Evolutionary conservation across 2,797 vertebrate species (phyloP).

Genomic region (Clangula hyemalis): DNA sequence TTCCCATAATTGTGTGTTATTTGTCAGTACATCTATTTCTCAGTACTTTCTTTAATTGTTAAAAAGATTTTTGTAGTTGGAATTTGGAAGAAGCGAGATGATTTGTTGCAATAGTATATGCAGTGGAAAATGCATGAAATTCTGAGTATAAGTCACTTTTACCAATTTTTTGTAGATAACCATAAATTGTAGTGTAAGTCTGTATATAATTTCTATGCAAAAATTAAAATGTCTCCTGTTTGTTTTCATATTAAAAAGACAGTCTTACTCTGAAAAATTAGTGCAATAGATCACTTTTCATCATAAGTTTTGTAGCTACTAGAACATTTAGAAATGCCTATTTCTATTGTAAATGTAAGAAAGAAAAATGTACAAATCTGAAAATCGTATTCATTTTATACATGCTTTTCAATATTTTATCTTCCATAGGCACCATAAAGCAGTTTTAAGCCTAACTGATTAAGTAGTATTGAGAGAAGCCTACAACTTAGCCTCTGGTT

Average conservation of each 20-base stretch:
- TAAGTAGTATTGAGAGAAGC: not conserved
- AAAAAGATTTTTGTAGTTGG: not conserved
- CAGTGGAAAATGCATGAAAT: not conserved
- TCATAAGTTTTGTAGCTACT: not conserved
- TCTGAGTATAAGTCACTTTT: not conserved
- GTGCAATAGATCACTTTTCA: not conserved
- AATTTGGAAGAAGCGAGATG: not conserved
- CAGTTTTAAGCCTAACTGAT: not conserved
- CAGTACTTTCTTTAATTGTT: not conserved
- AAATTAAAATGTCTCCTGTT: not conserved
- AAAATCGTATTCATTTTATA: not conserved
- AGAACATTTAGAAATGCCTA: not conserved
- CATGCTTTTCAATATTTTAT: not conserved
- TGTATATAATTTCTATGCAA: not conserved
- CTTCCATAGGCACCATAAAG: not conserved
- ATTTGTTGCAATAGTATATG: not conserved
- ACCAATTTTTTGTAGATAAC: not conserved
- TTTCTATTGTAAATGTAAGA: not conserved
- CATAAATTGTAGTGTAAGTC: not conserved
- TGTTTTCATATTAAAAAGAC: not conserved
- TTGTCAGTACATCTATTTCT: not conserved
- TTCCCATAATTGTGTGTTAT: not conserved
- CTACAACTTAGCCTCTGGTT: not conserved
- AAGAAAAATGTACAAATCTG: not conserved
- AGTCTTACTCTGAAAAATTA: not conserved